Evolutionary conservation across 2,888 invertebrate genomes (phyloP).

Genomic region (Miltochrista miniata): DNA sequence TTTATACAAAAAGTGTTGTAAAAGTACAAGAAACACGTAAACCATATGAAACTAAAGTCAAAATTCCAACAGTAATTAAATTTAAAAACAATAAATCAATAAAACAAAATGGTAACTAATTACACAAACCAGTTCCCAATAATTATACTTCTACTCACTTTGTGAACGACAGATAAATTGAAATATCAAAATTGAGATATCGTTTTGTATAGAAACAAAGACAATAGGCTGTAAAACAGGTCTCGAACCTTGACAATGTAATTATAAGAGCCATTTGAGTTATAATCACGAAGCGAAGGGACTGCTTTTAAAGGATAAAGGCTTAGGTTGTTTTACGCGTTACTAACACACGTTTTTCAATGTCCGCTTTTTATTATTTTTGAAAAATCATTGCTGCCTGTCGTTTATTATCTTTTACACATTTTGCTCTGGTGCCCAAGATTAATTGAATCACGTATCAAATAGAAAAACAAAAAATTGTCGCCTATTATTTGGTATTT

Average conservation of each 20-base stretch:
- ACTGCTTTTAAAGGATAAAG: slow-evolving; percentile 18
- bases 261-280: slow-evolving; percentile 51
- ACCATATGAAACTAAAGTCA: not conserved
- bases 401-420: no score
- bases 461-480: no score
- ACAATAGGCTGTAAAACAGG: slow-evolving; percentile 55
- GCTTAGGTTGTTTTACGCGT: slow-evolving; percentile 14
- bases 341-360: not conserved
- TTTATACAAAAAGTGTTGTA: no score
- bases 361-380: no score
- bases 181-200: slow-evolving; percentile 35
- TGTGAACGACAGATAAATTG: slow-evolving; percentile 28
- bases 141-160: slow-evolving; percentile 2
- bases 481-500: no score
- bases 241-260: slow-evolving; percentile 58
- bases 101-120: slow-evolving; percentile 12
- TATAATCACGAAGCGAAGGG: slow-evolving; percentile 51
- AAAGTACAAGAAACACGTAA: no score
- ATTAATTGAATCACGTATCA: no score
- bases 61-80: not conserved
- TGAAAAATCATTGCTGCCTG: no score
- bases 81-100: slow-evolving; percentile 2
- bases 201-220: slow-evolving; percentile 39
- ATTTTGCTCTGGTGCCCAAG: no score
- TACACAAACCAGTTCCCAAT: slow-evolving; percentile 8